Evolutionary conservation across 2,113 vertebrate genomes (phyloP).

Genomic region (Pitta sordida): DNA sequence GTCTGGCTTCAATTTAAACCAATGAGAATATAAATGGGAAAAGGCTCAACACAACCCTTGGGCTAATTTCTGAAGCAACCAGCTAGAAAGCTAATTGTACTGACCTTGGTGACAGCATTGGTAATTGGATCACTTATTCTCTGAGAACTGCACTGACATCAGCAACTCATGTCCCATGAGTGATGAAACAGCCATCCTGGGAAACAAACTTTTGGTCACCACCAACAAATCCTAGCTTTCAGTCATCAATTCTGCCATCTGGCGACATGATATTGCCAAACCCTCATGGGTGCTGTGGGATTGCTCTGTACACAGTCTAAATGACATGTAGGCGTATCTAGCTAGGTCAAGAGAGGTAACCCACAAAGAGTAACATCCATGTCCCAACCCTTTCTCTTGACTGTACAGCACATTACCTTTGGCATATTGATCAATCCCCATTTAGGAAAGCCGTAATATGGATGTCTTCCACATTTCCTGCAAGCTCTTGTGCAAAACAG

Average conservation of each 20-base stretch:
- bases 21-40: not conserved
- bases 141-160: not conserved
- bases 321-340: not conserved
- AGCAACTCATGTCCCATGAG: not conserved
- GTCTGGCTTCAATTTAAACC: not conserved
- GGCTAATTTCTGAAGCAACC: conserved; percentile 11
- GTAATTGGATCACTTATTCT: not conserved
- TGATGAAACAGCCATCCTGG: not conserved
- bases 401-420: not conserved
- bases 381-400: not conserved
- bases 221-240: not conserved
- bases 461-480: not conserved
- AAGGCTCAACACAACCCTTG: not conserved
- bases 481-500: not conserved
- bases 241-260: not conserved
- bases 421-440: not conserved
- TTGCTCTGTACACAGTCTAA: not conserved
- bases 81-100: not conserved
- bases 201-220: not conserved
- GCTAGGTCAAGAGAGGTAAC: not conserved
- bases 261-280: not conserved
- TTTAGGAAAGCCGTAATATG: not conserved
- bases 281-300: not conserved
- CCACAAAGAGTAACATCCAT: not conserved
- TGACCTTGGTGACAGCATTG: not conserved